Percentiles rank a stretch among this genome's conserved stretches.
Conservation (phyloP, 1,140 invertebrate genomes). For the Drosophila parabipectinata region DNA sequence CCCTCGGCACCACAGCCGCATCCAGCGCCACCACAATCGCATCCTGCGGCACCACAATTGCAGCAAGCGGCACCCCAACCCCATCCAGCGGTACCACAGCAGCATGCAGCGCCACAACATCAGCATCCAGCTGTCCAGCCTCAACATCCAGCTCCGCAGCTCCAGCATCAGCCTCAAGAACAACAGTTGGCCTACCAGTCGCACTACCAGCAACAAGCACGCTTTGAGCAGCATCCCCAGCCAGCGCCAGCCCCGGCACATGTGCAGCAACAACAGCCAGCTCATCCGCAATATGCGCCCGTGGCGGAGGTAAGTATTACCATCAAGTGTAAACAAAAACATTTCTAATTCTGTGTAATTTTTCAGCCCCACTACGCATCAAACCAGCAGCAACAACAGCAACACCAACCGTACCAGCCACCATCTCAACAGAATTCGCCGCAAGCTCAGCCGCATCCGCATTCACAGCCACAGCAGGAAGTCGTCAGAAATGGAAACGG, state of each 20-base stretch:
- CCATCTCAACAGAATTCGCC: slow-evolving; percentile 22
- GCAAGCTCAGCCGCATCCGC: slow-evolving; percentile 19
- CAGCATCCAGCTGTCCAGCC: slow-evolving; percentile 10
- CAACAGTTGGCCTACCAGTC: slow-evolving; percentile 40
- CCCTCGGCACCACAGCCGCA: slow-evolving; percentile 22
- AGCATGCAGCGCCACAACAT: slow-evolving; percentile 22
- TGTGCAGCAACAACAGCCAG: slow-evolving; percentile 10
- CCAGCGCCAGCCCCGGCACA: neutral
- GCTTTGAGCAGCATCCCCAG: slow-evolving; percentile 29
- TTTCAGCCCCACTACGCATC: slow-evolving; percentile 10
- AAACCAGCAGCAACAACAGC: slow-evolving; percentile 13
- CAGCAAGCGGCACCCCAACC: slow-evolving; percentile 28
- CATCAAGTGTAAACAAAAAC: too few relatives aligned
- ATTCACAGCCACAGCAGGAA: slow-evolving; percentile 11
- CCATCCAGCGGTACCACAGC: slow-evolving; percentile 20
- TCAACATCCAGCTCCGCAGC: neutral
- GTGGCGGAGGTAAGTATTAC: slow-evolving; percentile 23
- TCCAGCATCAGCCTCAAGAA: slow-evolving; percentile 14
- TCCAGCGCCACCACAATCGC: neutral
- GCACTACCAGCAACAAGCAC: slow-evolving; percentile 40
- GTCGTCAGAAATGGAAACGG: slow-evolving; percentile 41
- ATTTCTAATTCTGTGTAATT: neutral
- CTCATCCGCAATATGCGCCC: slow-evolving; percentile 17
- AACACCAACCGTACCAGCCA: slow-evolving; percentile 7
- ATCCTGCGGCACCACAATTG: neutral